Conservation (phyloP, 1,140 invertebrate species). For the Tetraneura akinire region DNA sequence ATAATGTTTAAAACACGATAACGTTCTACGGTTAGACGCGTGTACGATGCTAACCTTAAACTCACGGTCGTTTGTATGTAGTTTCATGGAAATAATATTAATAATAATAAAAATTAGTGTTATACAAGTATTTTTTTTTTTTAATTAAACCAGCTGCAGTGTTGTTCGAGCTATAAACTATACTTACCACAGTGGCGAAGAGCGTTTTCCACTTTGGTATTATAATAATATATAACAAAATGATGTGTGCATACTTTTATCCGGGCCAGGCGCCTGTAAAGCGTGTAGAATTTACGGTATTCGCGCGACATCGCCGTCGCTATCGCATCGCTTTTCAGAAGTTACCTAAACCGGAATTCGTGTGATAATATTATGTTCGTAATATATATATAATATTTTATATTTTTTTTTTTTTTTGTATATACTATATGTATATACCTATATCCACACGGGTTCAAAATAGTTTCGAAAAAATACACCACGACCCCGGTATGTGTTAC, state of each 20-base stretch:
- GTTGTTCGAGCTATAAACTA: slow-evolving; percentile 17
- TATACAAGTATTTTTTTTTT: too few species aligned
- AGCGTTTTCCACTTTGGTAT: not conserved
- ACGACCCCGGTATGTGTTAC: too few species aligned
- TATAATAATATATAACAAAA: too few species aligned
- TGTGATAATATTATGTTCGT: too few species aligned
- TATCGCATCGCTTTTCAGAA: not conserved
- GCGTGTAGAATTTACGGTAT: not conserved
- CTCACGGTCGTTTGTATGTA: not conserved
- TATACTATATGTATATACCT: too few species aligned
- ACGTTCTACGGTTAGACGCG: not conserved
- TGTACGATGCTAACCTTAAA: not conserved
- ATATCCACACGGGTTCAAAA: too few species aligned
- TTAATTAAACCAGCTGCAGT: slow-evolving; percentile 1
- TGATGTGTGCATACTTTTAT: not conserved
- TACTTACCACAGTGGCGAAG: not conserved
- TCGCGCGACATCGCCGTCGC: too few species aligned
- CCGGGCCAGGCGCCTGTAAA: not conserved
- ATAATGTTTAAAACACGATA: too few species aligned
- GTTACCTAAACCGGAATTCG: not conserved
- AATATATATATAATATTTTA: too few species aligned
- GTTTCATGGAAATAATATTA: too few species aligned
- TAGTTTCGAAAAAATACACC: too few species aligned
- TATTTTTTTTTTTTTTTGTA: too few species aligned
- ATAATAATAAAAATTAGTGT: not conserved